Evolutionary conservation across 2,113 vertebrate genomes (phyloP), one percentile per base, ranked within the genome.

Genomic region (Halichoerus grypus): DNA sequence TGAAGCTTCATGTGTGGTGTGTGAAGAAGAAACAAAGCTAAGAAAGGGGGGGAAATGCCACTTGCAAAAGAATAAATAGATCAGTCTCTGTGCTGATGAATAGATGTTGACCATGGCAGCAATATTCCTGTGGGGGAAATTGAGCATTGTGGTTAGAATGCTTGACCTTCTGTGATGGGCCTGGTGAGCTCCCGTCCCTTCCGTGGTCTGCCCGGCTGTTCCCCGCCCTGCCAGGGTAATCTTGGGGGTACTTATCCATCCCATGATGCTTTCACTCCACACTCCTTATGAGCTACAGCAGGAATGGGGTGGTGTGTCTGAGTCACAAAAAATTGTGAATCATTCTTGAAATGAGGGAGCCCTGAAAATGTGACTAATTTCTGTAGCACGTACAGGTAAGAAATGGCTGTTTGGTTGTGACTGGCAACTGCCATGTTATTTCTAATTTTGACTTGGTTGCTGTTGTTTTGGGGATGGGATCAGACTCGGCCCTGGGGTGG

Each of bases 261-360:
- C 55, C 12, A 46, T 69, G 79, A 91, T 8, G 46, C 61, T 67
- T 69, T 74, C 63, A 14, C 67, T 89, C 72, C 86, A 24, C 49
- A 76, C 39, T 92, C 76, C 63, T 95, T 39, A 46, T 91, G 96
- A 95, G 72, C 21, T 87, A 95, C 72, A 97, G 53, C 81, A 85
- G 90, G 95, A 96, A 91, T 91, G 49, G 87, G 82, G 51, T 67
- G 92, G 33, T 67, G 31, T 69, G 42, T 97, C 79, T 97, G 90
- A 96, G 92, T 97, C 92, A 97, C 92, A 59, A 57, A 86, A 91
- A 79, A 55, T 88, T 65, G 71, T 96, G 92, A 96, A 61, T 83
- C 95, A 87, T 92, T 97, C 97, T 98, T 96, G 96, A 97, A 97
- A 97, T 96, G 97, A 97, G 42, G 95, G 81, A 95, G 76, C 33